Base-by-base conservation (phyloP, 1,140 invertebrate species). In the Euwallacea fornicatus region DNA sequence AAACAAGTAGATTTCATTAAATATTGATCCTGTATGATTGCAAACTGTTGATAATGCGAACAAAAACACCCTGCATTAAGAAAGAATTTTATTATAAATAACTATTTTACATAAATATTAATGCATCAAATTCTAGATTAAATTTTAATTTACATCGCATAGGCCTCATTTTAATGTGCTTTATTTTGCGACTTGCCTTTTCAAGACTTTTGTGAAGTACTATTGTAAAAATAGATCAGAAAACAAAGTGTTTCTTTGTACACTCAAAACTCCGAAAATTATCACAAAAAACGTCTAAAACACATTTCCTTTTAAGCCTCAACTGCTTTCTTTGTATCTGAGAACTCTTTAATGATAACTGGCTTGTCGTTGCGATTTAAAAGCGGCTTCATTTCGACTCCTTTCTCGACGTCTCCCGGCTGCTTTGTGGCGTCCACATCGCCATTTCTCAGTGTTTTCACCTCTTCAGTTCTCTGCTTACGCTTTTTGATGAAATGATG, bases 401-500 rank as follows among this genome's bases (percentile, higher is more conserved):
- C 69, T 65, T 76, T 64, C 76, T 77, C 70, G 41, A 75, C 66
- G 74, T 80, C 69, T 56, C 42, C 21, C 7, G n/a, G 6, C 9
- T 42, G 9, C 42, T 43, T 43, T 0, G 11, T 6, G 9, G 41
- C 16, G 2, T 50, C 46, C 46, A 50, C 3, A 6, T 46, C n/a
- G 2, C 56, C 56, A 47, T 66, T 62, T 3, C 42, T 33, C 8
- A 58, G 0, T 8, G 47, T 42, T 4, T 41, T 60, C n/a, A 66
- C n/a, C 58, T 65, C 69, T 13, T 44, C 46, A 43, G 41, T 70
- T 7, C 67, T 62, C 43, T 71, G 60, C 61, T 75, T 74, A 42
- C 71, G 74, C 55, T 75, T 77, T 54, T 78, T 80, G 46, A 77
- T 75, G 53, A 73, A 76, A 55, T 87, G 86, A 66, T 86, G 84